Base-by-base conservation (phyloP, 2,113 vertebrate genomes). In the Amia ocellicauda region DNA sequence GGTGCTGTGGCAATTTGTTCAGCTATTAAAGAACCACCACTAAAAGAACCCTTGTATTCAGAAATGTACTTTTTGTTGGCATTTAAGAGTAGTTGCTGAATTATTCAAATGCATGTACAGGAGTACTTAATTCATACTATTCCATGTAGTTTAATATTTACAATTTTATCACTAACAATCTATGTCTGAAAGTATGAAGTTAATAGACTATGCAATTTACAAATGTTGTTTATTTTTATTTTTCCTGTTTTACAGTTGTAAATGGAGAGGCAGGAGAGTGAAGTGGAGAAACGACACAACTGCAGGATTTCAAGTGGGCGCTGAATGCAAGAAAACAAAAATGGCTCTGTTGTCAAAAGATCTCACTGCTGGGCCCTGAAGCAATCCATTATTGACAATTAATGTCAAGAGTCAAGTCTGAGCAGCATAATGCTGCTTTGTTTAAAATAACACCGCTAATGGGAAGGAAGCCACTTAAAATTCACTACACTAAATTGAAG, bases 371-470 rank as follows among this genome's bases (percentile, higher is more conserved):
- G 71, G 60, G 58, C 29, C 3, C 13, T 40, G 26, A 76, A 74
- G 66, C 64, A 66, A 78, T 81, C 65, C 66, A 69, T 80, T 62
- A 74, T 71, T 77, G 77, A 72, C 72, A 74, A 83, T 85, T 87
- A 69, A 86, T 85, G 86, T 84, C 82, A 81, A 80, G 85, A 69
- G 74, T 86, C 74, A 73, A 77, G 68, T 72, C 73, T 76, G 69
- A 68, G 83, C 81, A 84, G 75, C 93, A 90, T 82, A 77, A 89
- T 86, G 92, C 84, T 89, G 88, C 89, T 80, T 83, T 69, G 60
- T 73, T 64, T 82, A 74, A 79, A 61, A 73, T 73, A 80, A 74
- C 74, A 54, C 78, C 66, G 11, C 80, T 86, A 75, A 84, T 76
- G 65, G 78, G 86, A 80, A 77, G 47, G 80, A 88, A 80, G 79